Evolutionary conservation across 2,888 invertebrate species (phyloP), one percentile per base, ranked within the genome.

Genomic region (Latheticus oryzae): DNA sequence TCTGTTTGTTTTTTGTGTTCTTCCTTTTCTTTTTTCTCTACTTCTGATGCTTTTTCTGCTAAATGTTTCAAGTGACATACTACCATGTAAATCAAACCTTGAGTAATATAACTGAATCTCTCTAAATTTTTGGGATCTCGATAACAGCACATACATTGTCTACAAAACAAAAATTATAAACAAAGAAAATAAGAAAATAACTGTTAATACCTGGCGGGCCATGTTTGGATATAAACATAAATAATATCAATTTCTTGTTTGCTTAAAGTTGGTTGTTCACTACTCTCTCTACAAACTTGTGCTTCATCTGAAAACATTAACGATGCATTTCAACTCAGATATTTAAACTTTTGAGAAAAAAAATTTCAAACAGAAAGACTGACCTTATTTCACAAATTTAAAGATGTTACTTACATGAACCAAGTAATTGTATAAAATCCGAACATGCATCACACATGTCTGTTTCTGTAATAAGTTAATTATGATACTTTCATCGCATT

Each of bases 91-190:
- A 95, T 86, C 68, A 95, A 86, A 63, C 93, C 91, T 78, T 95
- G 95, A 24, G 94, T 90, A 68, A 96, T 84, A 73, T 91, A 84
- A 78, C 93, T 93, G 78, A 95, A 92, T 67, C 93, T 85, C 76
- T 95, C 95, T 80, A 93, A 91, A 79, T 95, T 95, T 79, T 94
- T 94, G 54, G 88, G 86, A 81, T 95, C 95, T 69, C 95, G 86
- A 79, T 93, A 95, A 79, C 94, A 91, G 80, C 96, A 96, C 89
- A 95, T 93, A 76, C 96, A 96, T 82, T 96, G 95, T 76, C 94
- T 93, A 78, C 58, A 85, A 74, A 13, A 64, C 3, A 4, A 21
- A 7, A 9, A 7, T 37, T 37, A 8, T 9, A 7, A 19, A 12
- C 12, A 7, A 7, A 21, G 16, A 21, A n/a, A n/a, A n/a, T n/a